These are phyloP conservation scores for Abscondita cerata DNA, from an alignment of 2,888 invertebrate species.

Conservation along the genomic window DNA sequence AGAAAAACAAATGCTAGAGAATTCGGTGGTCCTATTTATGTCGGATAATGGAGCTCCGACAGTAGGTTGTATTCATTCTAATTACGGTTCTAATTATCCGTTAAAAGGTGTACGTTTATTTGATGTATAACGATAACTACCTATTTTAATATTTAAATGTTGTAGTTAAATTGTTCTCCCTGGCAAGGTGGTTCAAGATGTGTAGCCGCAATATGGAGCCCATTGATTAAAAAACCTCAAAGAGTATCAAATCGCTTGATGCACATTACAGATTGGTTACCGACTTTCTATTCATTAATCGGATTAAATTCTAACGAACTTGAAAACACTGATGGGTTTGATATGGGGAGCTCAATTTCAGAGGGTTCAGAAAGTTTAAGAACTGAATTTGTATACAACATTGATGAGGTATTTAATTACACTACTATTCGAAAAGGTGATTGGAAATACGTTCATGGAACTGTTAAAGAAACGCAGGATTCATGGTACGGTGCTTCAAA, in stretches of 20 bases:
- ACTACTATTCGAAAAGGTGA: slow-evolving; percentile 67
- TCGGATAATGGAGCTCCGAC: slow-evolving; percentile 91
- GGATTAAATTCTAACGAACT: slow-evolving; percentile 57
- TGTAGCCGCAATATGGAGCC: slow-evolving; percentile 72
- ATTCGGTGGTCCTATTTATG: slow-evolving; percentile 86
- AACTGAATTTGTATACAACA: slow-evolving; percentile 65
- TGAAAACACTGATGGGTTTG: slow-evolving; percentile 65
- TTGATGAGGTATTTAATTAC: slow-evolving; percentile 64
- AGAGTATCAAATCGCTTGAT: slow-evolving; percentile 67
- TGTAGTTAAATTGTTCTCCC: slow-evolving; percentile 56
- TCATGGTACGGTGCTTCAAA: slow-evolving; percentile 61
- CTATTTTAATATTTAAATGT: neutral
- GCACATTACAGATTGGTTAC: slow-evolving; percentile 75
- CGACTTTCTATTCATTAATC: slow-evolving; percentile 70
- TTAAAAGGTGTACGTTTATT: slow-evolving; percentile 70
- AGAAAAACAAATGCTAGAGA: slow-evolving; percentile 73
- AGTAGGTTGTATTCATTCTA: slow-evolving; percentile 74
- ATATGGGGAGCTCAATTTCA: slow-evolving; percentile 62
- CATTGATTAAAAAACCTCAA: slow-evolving; percentile 62
- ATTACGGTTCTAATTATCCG: slow-evolving; percentile 83
- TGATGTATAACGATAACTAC: no score
- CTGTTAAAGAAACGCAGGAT: slow-evolving; percentile 49
- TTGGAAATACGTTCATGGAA: slow-evolving; percentile 68
- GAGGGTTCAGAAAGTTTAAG: slow-evolving; percentile 59
- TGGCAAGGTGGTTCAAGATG: slow-evolving; percentile 77